Evolutionary conservation across 2,113 vertebrate species (phyloP), one percentile per base, ranked within the genome.

Genomic region (Piprites chloris): DNA sequence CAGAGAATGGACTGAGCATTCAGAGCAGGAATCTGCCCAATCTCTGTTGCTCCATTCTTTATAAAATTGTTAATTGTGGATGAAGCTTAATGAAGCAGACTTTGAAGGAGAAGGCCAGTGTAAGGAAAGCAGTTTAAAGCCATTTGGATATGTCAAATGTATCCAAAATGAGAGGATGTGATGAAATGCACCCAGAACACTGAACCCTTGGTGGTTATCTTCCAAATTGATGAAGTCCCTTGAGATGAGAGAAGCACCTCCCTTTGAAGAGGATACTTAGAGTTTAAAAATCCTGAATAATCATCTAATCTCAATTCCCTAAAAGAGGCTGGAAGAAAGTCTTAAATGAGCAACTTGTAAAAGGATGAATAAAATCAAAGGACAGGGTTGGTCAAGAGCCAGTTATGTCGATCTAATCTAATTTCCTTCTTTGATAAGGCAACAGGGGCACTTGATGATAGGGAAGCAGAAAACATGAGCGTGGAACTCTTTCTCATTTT

Each of bases 311-410:
- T 91, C 62, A 95, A 80, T 84, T 83, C 49, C 63, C 75, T 84
- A 72, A 52, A 93, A 96, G 82, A 80, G 67, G 63, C 39, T 86
- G 63, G 78, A 90, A 92, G 42, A 95, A 73, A 93, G 58, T 56
- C 35, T 94, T 91, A 87, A 93, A 82, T 65, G 80, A 95, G 68
- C 63, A 85, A 94, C 63, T 86, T 77, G 82, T 88, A 83, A 92
- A 78, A 85, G 66, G 63, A 93, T 91, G 49, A 94, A 68, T 65
- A 85, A 92, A 93, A 96, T 86, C 82, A 94, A 96, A 95, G 94
- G 72, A 86, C 39, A 20, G 63, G 46, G 85, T 88, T 96, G 85
- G 71, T 92, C 82, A 80, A 90, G 90, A 73, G 44, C 49, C 82
- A 65, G 85, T n/a, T 53, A 8, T 23, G 67, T 90, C 88, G 90